Base-by-base conservation (phyloP, 2,797 vertebrate genomes). In the Crenichthys baileyi region DNA sequence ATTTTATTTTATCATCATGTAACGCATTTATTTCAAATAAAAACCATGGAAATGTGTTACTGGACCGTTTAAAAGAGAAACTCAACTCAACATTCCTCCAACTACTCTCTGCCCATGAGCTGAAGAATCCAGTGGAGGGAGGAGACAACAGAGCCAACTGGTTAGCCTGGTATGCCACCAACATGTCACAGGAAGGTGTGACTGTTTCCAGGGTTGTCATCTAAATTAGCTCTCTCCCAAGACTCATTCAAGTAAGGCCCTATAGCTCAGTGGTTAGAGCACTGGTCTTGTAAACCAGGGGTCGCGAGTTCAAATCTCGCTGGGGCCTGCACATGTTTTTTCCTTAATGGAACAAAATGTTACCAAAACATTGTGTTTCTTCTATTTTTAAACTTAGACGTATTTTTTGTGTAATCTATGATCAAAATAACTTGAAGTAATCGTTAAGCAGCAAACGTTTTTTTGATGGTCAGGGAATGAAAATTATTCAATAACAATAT, bases 251-350 rank as follows among this genome's bases (percentile, higher is more conserved):
- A 58, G 44, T 71, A 0, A 61, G 92, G 93, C 93, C 85, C 83
- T 84, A 94, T 94, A 94, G 92, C 91, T 95, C 93, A 94, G 93
- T 90, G 92, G 94, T 94, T 90, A 94, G 93, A 73, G 72, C 72
- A 93, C 92, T 94, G 91, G 92, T 94, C 90, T 73, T 73, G 72
- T 58, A 73, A 73, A 74, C 72, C 94, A 94, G 94, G 92, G 93
- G 94, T 94, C 87, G 89, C 0, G 91, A 94, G 94, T 95, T 95
- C 94, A 91, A 94, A 92, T 93, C 94, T 94, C 88, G 50, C 92
- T 93, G 91, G 79, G 92, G 92, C 93, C 91, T 94, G 0, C 0
- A 0, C 0, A 1, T 2, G 48, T 73, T 0, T 78, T 83, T 44
- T 0, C 7, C 26, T 0, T 0, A 0, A 7, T 13, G 6, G 58